phyloP scores from a whole-genome alignment of 2,888 invertebrate genomes.

The Koerneria pararmatus region DNA sequence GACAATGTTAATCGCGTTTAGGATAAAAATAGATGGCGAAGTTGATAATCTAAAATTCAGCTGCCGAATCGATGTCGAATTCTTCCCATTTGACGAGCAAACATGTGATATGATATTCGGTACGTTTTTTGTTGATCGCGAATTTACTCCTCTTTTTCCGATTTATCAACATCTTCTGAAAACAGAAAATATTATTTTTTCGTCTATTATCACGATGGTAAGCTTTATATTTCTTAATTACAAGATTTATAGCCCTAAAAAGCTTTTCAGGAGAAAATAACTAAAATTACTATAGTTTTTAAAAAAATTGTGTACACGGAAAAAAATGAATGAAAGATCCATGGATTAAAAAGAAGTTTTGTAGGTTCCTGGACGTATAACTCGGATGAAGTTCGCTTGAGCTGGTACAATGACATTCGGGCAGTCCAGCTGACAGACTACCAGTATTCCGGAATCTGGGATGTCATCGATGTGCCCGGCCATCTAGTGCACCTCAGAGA shows the following conservation, averaged over 20 bases:
- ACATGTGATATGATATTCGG: slow-evolving; percentile 55
- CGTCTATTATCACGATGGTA: no score
- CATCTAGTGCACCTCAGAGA: slow-evolving; percentile 60
- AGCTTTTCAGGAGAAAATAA: no score
- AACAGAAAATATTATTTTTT: no score
- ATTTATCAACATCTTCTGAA: not conserved
- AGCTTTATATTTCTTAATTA: no score
- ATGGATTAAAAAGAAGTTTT: no score
- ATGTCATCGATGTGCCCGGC: slow-evolving; percentile 40
- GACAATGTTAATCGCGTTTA: no score
- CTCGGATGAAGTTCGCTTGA: slow-evolving; percentile 81
- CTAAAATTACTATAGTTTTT: no score
- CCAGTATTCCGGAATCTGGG: slow-evolving; percentile 18
- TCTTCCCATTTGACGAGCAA: slow-evolving; percentile 54
- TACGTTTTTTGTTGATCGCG: not conserved
- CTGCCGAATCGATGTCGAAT: slow-evolving; percentile 49
- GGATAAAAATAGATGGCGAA: no score
- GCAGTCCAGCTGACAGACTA: slow-evolving; percentile 19
- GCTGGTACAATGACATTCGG: slow-evolving; percentile 75
- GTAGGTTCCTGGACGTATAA: slow-evolving; percentile 69
- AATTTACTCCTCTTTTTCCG: not conserved
- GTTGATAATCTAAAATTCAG: slow-evolving; percentile 39
- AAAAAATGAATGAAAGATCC: no score
- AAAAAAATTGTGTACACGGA: no score
- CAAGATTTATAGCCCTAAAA: no score